These are phyloP conservation scores for Panurus biarmicus DNA, from an alignment of 2,113 vertebrate species.

Conservation along the genomic window DNA sequence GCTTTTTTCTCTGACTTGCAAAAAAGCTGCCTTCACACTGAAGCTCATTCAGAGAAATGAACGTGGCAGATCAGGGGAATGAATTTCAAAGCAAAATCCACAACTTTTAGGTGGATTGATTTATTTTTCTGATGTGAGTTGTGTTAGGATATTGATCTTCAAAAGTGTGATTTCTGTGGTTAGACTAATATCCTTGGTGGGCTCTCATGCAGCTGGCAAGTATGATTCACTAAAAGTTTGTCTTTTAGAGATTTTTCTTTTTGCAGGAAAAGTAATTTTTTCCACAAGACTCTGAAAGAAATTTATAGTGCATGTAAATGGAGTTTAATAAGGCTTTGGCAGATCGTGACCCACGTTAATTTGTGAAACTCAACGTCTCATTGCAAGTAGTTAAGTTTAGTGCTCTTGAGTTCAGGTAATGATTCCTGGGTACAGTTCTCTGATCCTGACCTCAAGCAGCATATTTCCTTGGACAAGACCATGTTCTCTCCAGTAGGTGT, in stretches of 20 bases:
- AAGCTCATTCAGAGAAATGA: neutral
- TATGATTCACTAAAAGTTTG: neutral
- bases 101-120: neutral
- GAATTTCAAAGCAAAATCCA: neutral
- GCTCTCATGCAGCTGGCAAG: neutral
- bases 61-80: neutral
- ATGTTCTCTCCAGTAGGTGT: neutral
- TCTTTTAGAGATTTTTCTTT: neutral
- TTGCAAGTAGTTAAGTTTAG: neutral
- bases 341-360: neutral
- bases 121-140: neutral
- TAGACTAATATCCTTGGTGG: neutral
- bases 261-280: neutral
- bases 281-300: neutral
- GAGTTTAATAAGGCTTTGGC: neutral
- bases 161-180: neutral
- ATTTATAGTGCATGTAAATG: neutral
- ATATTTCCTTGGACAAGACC: neutral
- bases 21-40: neutral
- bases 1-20: neutral
- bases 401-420: neutral
- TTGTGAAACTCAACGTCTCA: neutral
- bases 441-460: neutral
- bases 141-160: neutral
- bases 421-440: neutral